These are phyloP conservation scores for Labrus mixtus DNA, from an alignment of 2,113 vertebrate species.

Conservation along the genomic window DNA sequence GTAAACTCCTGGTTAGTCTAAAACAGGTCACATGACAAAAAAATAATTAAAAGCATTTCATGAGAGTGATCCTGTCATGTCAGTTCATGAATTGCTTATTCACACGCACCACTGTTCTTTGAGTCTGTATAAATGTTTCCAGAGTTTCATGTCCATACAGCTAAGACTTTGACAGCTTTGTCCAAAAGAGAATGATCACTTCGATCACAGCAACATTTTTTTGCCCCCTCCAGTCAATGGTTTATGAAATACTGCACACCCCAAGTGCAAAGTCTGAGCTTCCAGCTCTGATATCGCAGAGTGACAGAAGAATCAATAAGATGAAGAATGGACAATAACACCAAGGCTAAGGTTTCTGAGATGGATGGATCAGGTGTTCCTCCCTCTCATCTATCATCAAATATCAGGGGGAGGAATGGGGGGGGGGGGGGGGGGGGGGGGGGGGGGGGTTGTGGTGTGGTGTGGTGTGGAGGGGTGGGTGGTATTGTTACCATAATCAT, in stretches of 20 bases:
- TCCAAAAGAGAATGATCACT: conserved; percentile 59
- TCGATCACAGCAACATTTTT: conserved; percentile 57
- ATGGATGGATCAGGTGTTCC: conserved; percentile 67
- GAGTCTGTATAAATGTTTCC: conserved; percentile 19
- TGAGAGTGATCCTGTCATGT: background rate
- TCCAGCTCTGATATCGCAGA: conserved; percentile 58
- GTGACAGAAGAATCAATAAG: conserved; percentile 76
- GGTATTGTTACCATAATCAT: background rate
- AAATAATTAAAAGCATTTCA: background rate
- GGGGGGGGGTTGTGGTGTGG: background rate
- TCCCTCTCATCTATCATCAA: conserved; percentile 68
- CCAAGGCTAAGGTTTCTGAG: conserved; percentile 66
- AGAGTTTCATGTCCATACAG: conserved; percentile 28
- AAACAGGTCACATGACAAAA: background rate
- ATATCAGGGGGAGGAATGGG: conserved; percentile 4
- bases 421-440: conserved; percentile 7
- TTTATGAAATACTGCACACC: conserved; percentile 71
- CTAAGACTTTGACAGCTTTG: conserved; percentile 65
- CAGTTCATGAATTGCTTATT: background rate
- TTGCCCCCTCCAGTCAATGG: conserved; percentile 60
- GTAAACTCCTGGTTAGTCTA: background rate
- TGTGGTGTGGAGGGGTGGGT: no score
- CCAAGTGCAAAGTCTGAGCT: conserved; percentile 70
- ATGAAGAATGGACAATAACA: conserved; percentile 74
- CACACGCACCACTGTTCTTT: background rate